Percentiles rank a stretch among this genome's conserved stretches.
Evolutionary conservation across 2,888 invertebrate genomes (phyloP).

Genomic region (Drosophila pseudotakahashii): DNA sequence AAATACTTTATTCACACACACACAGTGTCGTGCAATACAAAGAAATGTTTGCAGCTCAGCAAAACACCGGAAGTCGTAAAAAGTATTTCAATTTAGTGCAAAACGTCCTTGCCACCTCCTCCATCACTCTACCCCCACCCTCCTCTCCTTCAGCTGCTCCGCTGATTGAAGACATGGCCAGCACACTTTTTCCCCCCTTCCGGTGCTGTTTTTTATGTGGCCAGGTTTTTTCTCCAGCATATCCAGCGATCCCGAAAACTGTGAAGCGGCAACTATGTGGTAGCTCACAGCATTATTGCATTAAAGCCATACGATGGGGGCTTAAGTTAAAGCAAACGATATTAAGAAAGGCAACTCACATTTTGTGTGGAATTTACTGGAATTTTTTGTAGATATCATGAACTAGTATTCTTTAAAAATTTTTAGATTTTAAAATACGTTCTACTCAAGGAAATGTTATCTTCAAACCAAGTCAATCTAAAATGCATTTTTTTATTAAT

Average conservation of each 20-base stretch:
- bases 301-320: slow-evolving; percentile 22
- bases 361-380: no score
- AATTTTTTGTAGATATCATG: background rate
- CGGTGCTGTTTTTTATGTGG: slow-evolving; percentile 26
- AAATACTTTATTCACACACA: slow-evolving; percentile 44
- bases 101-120: slow-evolving; percentile 41
- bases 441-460: no score
- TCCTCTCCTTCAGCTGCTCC: background rate
- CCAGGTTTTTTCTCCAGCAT: slow-evolving; percentile 26
- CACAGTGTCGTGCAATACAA: slow-evolving; percentile 26
- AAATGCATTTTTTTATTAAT: no score
- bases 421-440: no score
- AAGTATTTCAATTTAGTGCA: slow-evolving; percentile 72
- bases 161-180: slow-evolving; percentile 39
- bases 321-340: background rate
- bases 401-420: background rate
- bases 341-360: background rate
- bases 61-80: slow-evolving; percentile 67
- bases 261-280: slow-evolving; percentile 28
- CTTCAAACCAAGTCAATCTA: no score
- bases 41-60: slow-evolving; percentile 51
- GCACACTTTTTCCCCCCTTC: slow-evolving; percentile 17
- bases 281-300: slow-evolving; percentile 17
- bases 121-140: background rate
- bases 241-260: slow-evolving; percentile 17